Conservation (phyloP, 2,888 invertebrate genomes). For the Tipula lateralis region DNA sequence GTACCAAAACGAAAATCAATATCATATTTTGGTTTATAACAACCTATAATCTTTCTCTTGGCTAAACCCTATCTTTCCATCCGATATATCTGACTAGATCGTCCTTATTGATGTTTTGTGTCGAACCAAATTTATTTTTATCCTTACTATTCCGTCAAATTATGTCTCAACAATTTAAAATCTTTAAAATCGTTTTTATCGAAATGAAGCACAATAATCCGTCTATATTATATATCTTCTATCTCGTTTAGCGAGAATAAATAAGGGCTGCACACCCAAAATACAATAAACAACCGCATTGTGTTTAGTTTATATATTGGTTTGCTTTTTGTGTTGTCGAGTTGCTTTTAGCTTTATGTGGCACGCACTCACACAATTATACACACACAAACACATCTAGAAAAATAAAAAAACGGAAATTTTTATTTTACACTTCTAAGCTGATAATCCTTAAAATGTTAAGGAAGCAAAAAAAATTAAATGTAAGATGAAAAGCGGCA, state of each 20-base stretch:
- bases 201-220: background rate
- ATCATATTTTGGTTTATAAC: too few species aligned
- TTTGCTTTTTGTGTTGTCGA: background rate
- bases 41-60: too few species aligned
- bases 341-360: background rate
- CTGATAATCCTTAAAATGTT: slow-evolving; percentile 24
- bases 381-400: background rate
- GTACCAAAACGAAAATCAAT: too few species aligned
- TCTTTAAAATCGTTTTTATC: background rate
- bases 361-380: background rate
- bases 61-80: too few species aligned
- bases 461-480: background rate
- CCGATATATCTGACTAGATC: too few species aligned
- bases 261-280: background rate
- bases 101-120: too few species aligned
- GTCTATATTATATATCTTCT: background rate
- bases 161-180: background rate
- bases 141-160: too few species aligned
- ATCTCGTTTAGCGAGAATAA: background rate
- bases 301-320: background rate
- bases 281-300: background rate
- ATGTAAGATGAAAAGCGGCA: slow-evolving; percentile 6
- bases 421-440: slow-evolving; percentile 11
- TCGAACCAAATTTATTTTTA: too few species aligned
- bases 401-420: background rate